These are phyloP conservation scores for Cheilosia scutellata DNA, from an alignment of 2,888 invertebrate genomes.

Conservation along the genomic window DNA sequence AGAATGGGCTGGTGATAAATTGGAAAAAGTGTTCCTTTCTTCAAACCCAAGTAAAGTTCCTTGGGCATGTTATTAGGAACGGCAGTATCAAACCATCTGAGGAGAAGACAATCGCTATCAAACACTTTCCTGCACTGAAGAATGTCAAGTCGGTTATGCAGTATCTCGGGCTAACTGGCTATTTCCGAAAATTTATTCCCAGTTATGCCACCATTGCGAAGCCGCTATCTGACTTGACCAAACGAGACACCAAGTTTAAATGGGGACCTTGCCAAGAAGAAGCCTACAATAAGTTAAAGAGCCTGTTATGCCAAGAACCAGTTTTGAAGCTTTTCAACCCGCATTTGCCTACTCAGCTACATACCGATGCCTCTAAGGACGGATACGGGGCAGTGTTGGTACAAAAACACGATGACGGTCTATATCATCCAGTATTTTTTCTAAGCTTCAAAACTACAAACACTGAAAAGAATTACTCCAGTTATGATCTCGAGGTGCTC, in stretches of 20 bases:
- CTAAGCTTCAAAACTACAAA: constrained; percentile 77
- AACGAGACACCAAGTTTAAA: constrained; percentile 30
- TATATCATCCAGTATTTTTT: constrained; percentile 70
- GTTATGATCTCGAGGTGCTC: constrained; percentile 72
- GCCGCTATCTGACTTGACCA: constrained; percentile 72
- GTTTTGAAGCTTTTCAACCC: constrained; percentile 73
- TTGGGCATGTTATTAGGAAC: constrained; percentile 58
- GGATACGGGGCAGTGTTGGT: constrained; percentile 33
- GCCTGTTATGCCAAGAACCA: constrained; percentile 67
- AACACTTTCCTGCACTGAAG: constrained; percentile 8
- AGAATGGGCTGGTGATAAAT: constrained; percentile 39
- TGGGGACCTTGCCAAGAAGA: constrained; percentile 46
- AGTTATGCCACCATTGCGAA: constrained; percentile 72
- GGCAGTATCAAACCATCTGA: constrained; percentile 17
- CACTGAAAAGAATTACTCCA: constrained; percentile 78
- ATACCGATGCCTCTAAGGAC: constrained; percentile 72
- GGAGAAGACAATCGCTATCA: constrained; percentile 60
- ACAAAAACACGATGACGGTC: constrained; percentile 30
- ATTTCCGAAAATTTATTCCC: constrained; percentile 63
- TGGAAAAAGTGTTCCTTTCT: constrained; percentile 71
- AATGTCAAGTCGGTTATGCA: constrained; percentile 20
- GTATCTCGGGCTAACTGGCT: constrained; percentile 32
- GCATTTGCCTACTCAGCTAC: constrained; percentile 70
- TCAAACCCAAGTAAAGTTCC: constrained; percentile 72
- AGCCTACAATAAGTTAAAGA: constrained; percentile 32